A percentile compares a stretch with the other conserved stretches of the same genome.
These are phyloP conservation scores for Stercorarius parasiticus DNA, from an alignment of 2,113 vertebrate species.

Conservation along the genomic window DNA sequence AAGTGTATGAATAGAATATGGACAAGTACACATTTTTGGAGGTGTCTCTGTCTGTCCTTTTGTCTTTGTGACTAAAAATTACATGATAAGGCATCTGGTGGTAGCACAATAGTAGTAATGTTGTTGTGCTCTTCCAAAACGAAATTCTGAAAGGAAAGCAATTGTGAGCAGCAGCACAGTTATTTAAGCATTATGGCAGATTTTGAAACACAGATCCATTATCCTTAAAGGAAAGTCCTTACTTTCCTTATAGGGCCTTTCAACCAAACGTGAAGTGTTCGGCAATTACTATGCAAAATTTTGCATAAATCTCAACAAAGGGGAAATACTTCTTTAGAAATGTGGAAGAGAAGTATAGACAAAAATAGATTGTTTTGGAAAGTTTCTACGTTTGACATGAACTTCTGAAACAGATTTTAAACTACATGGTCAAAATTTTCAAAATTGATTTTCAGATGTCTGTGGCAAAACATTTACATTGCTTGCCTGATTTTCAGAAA, in stretches of 20 bases:
- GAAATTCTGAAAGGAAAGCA: neutral
- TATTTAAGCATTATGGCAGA: neutral
- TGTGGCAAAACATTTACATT: neutral
- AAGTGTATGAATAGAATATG: neutral
- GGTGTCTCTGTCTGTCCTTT: neutral
- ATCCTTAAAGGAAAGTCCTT: neutral
- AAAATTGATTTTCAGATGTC: neutral
- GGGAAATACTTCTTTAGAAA: neutral
- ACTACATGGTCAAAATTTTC: neutral
- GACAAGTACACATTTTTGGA: neutral
- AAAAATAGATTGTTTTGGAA: neutral
- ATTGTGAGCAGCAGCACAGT: neutral
- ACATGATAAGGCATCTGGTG: neutral
- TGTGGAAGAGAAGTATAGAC: neutral
- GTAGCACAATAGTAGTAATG: neutral
- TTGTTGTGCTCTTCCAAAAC: neutral
- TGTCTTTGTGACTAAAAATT: neutral
- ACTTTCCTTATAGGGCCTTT: neutral
- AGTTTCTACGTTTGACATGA: neutral
- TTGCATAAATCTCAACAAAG: neutral
- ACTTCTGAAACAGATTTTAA: neutral
- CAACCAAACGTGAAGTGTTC: neutral
- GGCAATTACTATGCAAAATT: neutral
- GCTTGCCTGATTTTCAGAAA: neutral
- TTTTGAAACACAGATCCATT: neutral